Evolutionary conservation across 1,140 invertebrate species (phyloP).

Genomic region (Lasioglossum baleicum): DNA sequence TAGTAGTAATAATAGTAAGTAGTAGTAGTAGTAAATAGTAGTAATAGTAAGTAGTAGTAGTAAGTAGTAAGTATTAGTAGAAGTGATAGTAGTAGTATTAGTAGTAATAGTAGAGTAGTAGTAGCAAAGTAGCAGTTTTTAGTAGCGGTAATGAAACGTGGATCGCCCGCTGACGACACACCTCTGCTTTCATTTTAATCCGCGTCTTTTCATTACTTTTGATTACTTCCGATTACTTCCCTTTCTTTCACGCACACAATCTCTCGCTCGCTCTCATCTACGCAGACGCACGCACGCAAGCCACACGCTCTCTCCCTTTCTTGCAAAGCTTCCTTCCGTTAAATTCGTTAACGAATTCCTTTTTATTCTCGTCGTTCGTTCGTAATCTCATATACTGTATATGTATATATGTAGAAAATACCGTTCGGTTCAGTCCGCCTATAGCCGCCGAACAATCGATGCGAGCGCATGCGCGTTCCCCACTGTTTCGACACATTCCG

Average conservation of each 20-base stretch:
- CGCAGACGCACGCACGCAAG: not conserved
- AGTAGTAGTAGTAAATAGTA: too few relatives aligned
- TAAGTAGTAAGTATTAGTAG: too few relatives aligned
- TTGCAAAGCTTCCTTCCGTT: not conserved
- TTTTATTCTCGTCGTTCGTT: not conserved
- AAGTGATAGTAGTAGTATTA: too few relatives aligned
- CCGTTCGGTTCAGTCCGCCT: not conserved
- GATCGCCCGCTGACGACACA: conserved; percentile 33
- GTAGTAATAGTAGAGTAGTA: conserved; percentile 9
- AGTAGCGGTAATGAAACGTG: conserved; percentile 21
- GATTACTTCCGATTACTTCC: not conserved
- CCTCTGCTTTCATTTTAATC: not conserved
- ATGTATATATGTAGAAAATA: too few relatives aligned
- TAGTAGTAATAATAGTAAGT: too few relatives aligned
- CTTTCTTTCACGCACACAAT: not conserved
- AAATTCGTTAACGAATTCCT: not conserved
- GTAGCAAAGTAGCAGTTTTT: not conserved
- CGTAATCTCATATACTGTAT: not conserved
- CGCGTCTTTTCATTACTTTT: not conserved
- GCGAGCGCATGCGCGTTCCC: too few relatives aligned
- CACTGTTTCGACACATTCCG: too few relatives aligned
- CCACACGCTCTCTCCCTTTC: not conserved
- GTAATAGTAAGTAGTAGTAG: too few relatives aligned
- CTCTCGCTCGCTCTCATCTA: not conserved
- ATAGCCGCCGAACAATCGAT: not conserved